Conservation (phyloP, 2,888 invertebrate genomes). For the Pherbina coryleti region DNA sequence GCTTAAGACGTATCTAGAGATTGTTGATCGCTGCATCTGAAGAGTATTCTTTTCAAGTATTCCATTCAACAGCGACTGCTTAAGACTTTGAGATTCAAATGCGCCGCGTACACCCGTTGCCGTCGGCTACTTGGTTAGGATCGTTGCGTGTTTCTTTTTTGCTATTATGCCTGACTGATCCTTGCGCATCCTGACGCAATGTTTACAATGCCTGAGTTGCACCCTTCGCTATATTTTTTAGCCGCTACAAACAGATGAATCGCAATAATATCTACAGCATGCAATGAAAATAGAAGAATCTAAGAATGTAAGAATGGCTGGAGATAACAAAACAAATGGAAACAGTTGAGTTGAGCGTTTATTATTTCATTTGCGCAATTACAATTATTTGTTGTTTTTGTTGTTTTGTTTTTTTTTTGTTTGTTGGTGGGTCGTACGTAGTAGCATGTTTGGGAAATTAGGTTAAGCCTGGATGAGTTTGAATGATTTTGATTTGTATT, state of each 20-base stretch:
- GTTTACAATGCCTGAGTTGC: neutral
- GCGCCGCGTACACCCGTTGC: slow-evolving; percentile 8
- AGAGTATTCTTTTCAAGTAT: neutral
- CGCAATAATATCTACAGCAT: neutral
- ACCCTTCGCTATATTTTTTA: slow-evolving; percentile 13
- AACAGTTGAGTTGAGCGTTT: slow-evolving; percentile 35
- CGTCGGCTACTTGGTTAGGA: slow-evolving; percentile 14
- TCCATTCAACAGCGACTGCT: neutral
- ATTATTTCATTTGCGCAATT: slow-evolving; percentile 39
- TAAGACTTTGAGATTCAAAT: slow-evolving; percentile 31
- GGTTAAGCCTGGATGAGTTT: slow-evolving; percentile 35
- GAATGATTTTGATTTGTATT: neutral
- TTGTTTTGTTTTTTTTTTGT: neutral
- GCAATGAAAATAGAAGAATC: too few species aligned
- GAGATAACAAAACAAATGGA: slow-evolving; percentile 36
- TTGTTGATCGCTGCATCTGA: slow-evolving; percentile 9
- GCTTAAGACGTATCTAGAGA: neutral
- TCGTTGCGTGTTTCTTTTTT: neutral
- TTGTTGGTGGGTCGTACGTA: neutral
- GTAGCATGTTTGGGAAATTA: neutral
- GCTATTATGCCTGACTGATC: neutral
- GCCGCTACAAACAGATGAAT: neutral
- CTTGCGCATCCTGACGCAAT: too few species aligned
- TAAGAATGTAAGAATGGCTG: neutral
- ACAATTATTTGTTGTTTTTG: neutral